phyloP scores from a whole-genome alignment of 2,797 vertebrate species.

The Rhinophrynus dorsalis region DNA sequence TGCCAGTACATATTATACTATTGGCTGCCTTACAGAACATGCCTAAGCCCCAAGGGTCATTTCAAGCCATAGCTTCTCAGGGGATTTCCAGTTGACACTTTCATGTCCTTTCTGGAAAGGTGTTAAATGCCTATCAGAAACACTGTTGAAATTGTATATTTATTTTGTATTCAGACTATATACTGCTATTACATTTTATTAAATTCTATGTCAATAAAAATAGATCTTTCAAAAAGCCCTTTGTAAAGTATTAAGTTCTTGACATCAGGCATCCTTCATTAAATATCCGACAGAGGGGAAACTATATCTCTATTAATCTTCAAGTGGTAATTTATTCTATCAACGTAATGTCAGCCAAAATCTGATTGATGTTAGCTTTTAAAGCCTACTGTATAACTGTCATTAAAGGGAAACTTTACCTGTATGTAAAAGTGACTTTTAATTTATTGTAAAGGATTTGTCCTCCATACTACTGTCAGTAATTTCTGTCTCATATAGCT shows the following conservation, averaged over 20 bases:
- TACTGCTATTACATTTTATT: conserved; percentile 11
- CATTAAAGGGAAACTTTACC: conserved; percentile 15
- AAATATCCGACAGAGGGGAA: too few species aligned
- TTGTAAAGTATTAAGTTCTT: conserved; percentile 6
- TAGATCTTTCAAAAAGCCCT: too few species aligned
- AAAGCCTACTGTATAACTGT: too few species aligned
- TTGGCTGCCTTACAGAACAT: conserved; percentile 30
- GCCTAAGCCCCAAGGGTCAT: conserved; percentile 30
- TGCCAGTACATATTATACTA: conserved; percentile 44
- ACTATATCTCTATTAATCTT: too few species aligned
- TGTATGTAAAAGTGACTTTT: background rate
- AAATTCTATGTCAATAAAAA: background rate
- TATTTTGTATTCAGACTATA: background rate
- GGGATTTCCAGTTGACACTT: conserved; percentile 40
- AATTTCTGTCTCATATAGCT: too few species aligned
- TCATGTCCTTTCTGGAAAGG: background rate
- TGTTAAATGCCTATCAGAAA: conserved; percentile 39
- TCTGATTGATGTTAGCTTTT: too few species aligned
- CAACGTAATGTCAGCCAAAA: too few species aligned
- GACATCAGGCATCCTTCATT: background rate
- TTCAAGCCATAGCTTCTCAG: conserved; percentile 18
- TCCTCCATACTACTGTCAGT: background rate
- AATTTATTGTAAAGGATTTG: background rate
- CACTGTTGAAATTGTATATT: conserved; percentile 18
- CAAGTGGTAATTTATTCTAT: too few species aligned